Conservation (phyloP, 2,888 invertebrate species). For the Clitarchus hookeri region DNA sequence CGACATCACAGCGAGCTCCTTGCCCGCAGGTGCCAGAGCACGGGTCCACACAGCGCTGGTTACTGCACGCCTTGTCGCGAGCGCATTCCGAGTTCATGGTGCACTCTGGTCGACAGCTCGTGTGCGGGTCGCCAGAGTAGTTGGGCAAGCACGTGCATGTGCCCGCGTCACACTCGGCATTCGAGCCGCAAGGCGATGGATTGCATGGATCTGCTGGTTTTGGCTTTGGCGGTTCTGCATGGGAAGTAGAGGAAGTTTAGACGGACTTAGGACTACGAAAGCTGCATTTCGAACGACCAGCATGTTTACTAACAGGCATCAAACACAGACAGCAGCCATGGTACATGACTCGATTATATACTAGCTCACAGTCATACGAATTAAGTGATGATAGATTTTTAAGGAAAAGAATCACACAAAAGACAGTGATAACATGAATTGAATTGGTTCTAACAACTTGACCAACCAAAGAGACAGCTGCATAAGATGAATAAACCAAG, state of each 20-base stretch:
- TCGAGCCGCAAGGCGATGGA: slow-evolving; percentile 69
- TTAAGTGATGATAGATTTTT: too few relatives aligned
- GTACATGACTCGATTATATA: too few relatives aligned
- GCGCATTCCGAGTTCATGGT: slow-evolving; percentile 73
- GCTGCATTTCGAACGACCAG: not conserved
- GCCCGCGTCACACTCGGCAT: slow-evolving; percentile 67
- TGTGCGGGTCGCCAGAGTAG: slow-evolving; percentile 70
- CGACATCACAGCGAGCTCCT: slow-evolving; percentile 61
- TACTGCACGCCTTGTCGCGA: slow-evolving; percentile 71
- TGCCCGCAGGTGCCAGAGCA: slow-evolving; percentile 62
- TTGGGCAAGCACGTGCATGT: slow-evolving; percentile 69
- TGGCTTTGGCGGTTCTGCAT: slow-evolving; percentile 57
- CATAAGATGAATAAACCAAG: too few relatives aligned
- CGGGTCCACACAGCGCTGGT: slow-evolving; percentile 75
- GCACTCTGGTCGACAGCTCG: slow-evolving; percentile 78
- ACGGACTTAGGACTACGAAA: not conserved
- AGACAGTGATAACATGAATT: too few relatives aligned
- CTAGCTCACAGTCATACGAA: too few relatives aligned
- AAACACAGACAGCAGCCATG: too few relatives aligned
- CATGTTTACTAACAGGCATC: too few relatives aligned
- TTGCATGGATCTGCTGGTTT: slow-evolving; percentile 63
- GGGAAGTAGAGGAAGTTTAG: slow-evolving; percentile 50
- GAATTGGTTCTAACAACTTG: too few relatives aligned
- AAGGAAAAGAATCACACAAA: too few relatives aligned
- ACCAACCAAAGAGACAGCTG: too few relatives aligned